Evolutionary conservation across 1,140 invertebrate species (phyloP), one percentile per base, ranked within the genome.

Genomic region (Papilio glaucus): DNA sequence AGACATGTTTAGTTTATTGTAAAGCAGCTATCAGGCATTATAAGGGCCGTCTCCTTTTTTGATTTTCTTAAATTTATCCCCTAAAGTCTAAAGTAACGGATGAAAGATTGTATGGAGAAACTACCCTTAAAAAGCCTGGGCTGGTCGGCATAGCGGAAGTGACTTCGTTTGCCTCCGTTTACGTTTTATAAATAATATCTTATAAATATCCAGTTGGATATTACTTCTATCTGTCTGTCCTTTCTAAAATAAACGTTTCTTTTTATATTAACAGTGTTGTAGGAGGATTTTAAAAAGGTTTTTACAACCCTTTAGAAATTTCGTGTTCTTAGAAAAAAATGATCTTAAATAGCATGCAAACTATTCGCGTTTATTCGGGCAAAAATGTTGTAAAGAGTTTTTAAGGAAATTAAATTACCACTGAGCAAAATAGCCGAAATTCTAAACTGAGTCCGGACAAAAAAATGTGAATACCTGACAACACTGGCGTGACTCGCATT

Each of bases 401-500:
- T 65, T 65, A 65, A 41, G 37, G 33, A 39, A 65, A 65, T 65
- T 65, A 65, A 38, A 65, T 39, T 21, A 65, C 29, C 62, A 37
- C 29, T 15, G 60, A 62, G 60, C 60, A 62, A 9, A 62, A 62
- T 62, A 8, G 13, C 60, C 15, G 13, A 37, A 62, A 62, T 62
- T 62, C 29, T 60, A 26, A 71, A 61, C 70, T 6, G 38, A 29
- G 29, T 18, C 60, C 21, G 49, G 49, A 10, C 49, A 37, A 39
- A 65, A n/a, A 18, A 18, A 18, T 41, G 37, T 38, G 4, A 65
- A 65, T 63, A 38, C 26, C 41, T 45, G 33, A 24, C 41, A 61
- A 68, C 24, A 39, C 57, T 65, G 13, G 57, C 65, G 61, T 73
- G 69, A 29, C 61, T 73, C 57, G 65, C 67, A 69, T 73, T 73